Percentiles rank a stretch among this genome's conserved stretches.
phyloP scores from a whole-genome alignment of 2,113 vertebrate genomes.

The Coreoperca whiteheadi region DNA sequence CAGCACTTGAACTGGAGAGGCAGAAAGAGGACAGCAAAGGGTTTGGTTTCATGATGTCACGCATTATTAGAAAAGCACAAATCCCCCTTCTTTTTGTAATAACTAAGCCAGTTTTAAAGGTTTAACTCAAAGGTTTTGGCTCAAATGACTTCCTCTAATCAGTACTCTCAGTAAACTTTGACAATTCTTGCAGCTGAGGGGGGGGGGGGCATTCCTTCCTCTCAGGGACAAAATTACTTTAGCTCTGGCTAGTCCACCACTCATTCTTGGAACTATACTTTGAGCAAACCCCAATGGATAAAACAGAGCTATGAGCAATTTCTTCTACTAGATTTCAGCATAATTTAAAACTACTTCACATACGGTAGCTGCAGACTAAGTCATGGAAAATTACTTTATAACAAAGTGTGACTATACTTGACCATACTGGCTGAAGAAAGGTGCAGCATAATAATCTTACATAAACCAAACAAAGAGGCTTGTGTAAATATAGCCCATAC shows the following conservation, averaged over 20 bases:
- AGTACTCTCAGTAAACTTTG: not conserved
- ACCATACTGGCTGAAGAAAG: not conserved
- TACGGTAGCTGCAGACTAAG: constrained; percentile 1
- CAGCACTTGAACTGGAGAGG: constrained; percentile 89
- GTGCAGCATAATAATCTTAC: not conserved
- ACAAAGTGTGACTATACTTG: not conserved
- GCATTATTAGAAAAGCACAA: not conserved
- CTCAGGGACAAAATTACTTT: not conserved
- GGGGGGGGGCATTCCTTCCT: not conserved
- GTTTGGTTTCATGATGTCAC: not conserved
- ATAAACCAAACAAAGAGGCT: constrained; percentile 11
- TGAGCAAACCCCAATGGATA: not conserved
- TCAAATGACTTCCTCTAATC: not conserved
- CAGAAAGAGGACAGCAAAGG: not conserved
- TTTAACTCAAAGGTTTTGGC: not conserved
- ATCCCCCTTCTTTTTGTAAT: not conserved
- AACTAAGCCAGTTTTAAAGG: not conserved
- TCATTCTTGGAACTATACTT: constrained; percentile 14
- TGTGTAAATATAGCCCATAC: constrained; percentile 73
- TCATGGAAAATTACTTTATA: not conserved
- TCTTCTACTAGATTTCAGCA: not conserved
- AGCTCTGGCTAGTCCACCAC: not conserved
- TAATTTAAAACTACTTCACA: constrained; percentile 8
- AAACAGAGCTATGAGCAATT: not conserved
- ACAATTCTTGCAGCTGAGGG: not conserved